Conservation (phyloP, 2,797 vertebrate species). For the Thamnophis elegans region DNA sequence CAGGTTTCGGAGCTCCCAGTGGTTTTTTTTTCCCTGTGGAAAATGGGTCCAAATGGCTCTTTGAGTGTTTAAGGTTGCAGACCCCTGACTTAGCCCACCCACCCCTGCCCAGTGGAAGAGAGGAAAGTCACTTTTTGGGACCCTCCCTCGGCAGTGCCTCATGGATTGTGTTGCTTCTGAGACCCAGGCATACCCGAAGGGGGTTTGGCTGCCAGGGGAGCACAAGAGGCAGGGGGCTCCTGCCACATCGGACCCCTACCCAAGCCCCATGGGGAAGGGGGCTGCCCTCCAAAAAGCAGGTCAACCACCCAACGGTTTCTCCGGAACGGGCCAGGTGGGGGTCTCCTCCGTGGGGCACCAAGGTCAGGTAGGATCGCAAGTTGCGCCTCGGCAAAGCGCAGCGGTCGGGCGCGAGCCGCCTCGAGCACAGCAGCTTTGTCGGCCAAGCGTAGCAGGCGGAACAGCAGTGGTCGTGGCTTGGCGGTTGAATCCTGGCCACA, state of each 20-base stretch:
- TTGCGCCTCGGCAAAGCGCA: background rate
- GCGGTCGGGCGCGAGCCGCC: background rate
- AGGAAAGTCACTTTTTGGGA: background rate
- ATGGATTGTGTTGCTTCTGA: background rate
- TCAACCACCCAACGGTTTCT: background rate
- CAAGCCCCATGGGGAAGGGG: background rate
- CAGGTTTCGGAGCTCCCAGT: too few relatives aligned
- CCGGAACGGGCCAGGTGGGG: fast-evolving
- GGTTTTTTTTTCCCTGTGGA: too few relatives aligned
- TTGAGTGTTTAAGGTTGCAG: too few relatives aligned
- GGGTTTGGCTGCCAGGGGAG: background rate
- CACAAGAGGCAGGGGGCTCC: background rate
- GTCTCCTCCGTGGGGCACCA: background rate
- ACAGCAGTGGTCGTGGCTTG: background rate
- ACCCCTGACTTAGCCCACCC: too few relatives aligned
- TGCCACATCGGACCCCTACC: background rate
- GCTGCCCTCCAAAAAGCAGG: background rate
- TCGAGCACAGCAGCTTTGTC: background rate
- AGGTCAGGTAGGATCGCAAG: background rate
- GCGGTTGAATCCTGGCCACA: background rate
- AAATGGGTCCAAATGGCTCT: too few relatives aligned
- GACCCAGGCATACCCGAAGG: background rate
- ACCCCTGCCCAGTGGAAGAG: too few relatives aligned
- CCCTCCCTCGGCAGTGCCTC: background rate
- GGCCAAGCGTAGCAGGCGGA: background rate